Base-by-base conservation (phyloP, 2,888 invertebrate species). In the Alloscopus bannaensis region DNA sequence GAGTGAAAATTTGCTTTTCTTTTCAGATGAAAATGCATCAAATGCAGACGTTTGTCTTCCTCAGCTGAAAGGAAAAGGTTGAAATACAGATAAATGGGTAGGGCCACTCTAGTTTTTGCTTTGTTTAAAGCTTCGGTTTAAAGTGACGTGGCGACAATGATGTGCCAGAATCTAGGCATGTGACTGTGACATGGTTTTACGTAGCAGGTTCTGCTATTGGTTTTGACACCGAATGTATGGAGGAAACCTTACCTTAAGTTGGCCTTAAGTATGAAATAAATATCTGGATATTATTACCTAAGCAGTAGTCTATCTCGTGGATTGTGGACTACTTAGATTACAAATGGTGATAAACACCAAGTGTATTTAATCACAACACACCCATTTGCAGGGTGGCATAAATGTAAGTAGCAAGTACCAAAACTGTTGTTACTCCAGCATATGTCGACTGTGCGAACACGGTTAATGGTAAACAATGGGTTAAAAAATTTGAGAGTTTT, bases 151-250 rank as follows among this genome's bases (percentile, higher is more conserved):
- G n/a, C n/a, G 52, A 52, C 52, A 52, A 52, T 22, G 52, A 24
- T 22, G 22, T 52, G 57, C n/a, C n/a, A 57, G 29, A 28, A 57
- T 28, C 26, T 3, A n/a, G 57, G 29, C n/a, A n/a, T n/a, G n/a
- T n/a, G n/a, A n/a, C n/a, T n/a, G n/a, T 57, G 26, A 57, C 29
- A 57, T 28, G 57, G 29, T 29, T 57, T 57, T 29, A 57, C 57
- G 57, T 29, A 57, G 57, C 57, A 57, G 57, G 57, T 24, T 52
- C 22, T 22, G 20, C 3, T n/a, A 22, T 3, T 20, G 52, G 8
- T 20, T 52, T 6, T n/a, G n/a, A n/a, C n/a, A n/a, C n/a, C n/a
- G n/a, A n/a, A n/a, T 22, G 2, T 22, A 22, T 52, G 36, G 8
- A 8, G 36, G 36, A 13, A 6, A 8, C 13, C 13, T 13, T 16